Conservation (phyloP, 2,888 invertebrate species). For the Galeruca laticollis region DNA sequence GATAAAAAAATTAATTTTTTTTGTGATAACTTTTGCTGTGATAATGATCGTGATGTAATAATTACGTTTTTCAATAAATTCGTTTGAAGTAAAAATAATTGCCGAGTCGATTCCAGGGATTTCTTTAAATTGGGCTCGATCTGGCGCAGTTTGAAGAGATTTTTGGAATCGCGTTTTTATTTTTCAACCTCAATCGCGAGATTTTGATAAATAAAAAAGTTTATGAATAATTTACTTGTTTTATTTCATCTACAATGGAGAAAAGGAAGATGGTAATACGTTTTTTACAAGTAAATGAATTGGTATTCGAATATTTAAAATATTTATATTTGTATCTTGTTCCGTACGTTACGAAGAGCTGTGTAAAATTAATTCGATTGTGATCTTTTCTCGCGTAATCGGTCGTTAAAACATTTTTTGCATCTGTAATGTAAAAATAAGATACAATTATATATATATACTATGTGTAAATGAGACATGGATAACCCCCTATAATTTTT, state of each 20-base stretch:
- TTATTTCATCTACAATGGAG: slow-evolving; percentile 55
- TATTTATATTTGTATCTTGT: not conserved
- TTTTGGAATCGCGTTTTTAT: slow-evolving; percentile 63
- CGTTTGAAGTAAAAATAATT: slow-evolving; percentile 56
- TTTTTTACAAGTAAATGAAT: slow-evolving; percentile 14
- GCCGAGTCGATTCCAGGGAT: slow-evolving; percentile 61
- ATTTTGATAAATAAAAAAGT: slow-evolving; percentile 51
- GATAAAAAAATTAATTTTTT: no score
- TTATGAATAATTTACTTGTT: slow-evolving; percentile 54
- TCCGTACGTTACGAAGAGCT: no score
- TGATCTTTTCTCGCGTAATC: no score
- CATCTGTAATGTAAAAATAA: not conserved
- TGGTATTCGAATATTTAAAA: slow-evolving; percentile 12
- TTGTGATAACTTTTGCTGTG: slow-evolving; percentile 53
- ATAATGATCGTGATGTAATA: slow-evolving; percentile 60
- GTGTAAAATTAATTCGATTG: no score
- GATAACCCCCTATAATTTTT: no score
- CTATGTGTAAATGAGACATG: no score
- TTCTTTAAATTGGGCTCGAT: slow-evolving; percentile 57
- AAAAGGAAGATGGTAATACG: slow-evolving; percentile 38
- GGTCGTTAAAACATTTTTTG: not conserved
- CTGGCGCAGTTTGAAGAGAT: slow-evolving; percentile 57
- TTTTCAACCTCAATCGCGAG: slow-evolving; percentile 56
- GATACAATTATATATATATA: not conserved
- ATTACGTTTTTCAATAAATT: slow-evolving; percentile 61